Percentiles rank a stretch among this genome's conserved stretches.
Conservation (phyloP, 2,113 vertebrate genomes). For the Tenebrosternarchus preto region DNA sequence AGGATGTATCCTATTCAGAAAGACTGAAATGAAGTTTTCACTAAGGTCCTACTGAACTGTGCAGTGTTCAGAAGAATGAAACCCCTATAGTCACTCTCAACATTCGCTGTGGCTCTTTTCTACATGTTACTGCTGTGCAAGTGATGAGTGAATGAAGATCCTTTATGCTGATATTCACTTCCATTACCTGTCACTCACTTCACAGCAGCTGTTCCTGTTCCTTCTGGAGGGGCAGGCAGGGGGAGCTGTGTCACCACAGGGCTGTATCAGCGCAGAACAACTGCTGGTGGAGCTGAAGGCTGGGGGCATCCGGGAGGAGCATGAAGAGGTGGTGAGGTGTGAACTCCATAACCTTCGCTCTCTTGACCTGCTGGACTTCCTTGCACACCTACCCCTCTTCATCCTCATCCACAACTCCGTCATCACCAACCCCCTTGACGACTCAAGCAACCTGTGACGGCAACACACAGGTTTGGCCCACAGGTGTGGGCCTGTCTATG, state of each 20-base stretch:
- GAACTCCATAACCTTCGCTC: conserved; percentile 59
- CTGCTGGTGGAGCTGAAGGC: conserved; percentile 72
- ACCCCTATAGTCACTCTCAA: background rate
- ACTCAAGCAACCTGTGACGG: conserved; percentile 63
- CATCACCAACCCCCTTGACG: conserved; percentile 64
- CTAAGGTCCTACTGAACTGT: too few relatives aligned
- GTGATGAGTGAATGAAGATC: background rate
- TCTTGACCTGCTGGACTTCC: conserved; percentile 71
- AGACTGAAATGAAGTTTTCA: too few relatives aligned
- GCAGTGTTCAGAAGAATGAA: too few relatives aligned
- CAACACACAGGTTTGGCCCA: background rate
- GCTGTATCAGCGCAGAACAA: conserved; percentile 67
- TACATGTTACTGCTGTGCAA: background rate
- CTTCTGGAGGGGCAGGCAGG: conserved; percentile 65
- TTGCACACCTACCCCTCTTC: conserved; percentile 70
- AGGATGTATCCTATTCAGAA: too few relatives aligned
- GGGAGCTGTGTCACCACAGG: conserved; percentile 20
- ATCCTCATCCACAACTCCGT: conserved; percentile 71
- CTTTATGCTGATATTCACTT: background rate
- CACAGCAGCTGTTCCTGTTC: conserved; percentile 74
- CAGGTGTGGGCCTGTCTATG: background rate
- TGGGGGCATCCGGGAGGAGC: conserved; percentile 63
- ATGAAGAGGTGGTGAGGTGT: conserved; percentile 56
- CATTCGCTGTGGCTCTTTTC: background rate
- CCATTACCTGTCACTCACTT: background rate